Percentiles rank a stretch among this genome's conserved stretches.
Conservation (phyloP, 1,140 invertebrate genomes). For the Rhagoletis pomonella region DNA sequence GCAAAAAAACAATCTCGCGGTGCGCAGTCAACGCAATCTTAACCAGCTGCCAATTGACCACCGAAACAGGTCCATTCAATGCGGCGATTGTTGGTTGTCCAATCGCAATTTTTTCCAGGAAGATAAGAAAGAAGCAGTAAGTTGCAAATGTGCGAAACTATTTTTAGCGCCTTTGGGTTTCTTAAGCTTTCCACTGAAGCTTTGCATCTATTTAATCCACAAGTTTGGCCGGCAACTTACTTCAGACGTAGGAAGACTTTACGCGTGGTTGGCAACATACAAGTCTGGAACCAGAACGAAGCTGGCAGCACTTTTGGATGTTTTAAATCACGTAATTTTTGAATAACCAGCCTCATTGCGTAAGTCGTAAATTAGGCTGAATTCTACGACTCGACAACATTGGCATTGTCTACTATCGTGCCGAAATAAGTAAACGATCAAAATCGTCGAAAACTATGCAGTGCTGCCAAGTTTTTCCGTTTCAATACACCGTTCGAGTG, state of each 20-base stretch:
- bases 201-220: background rate
- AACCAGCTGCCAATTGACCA: slow-evolving; percentile 37
- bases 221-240: background rate
- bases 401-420: no score
- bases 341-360: no score
- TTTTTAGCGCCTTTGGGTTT: slow-evolving; percentile 33
- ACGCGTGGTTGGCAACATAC: slow-evolving; percentile 7
- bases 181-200: background rate
- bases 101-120: background rate
- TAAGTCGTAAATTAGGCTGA: no score
- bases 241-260: background rate
- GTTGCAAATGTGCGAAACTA: slow-evolving; percentile 49
- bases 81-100: slow-evolving; percentile 33
- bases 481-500: no score
- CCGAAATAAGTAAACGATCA: no score
- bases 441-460: no score
- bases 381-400: no score
- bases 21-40: slow-evolving; percentile 42
- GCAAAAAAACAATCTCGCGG: background rate
- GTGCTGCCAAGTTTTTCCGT: no score
- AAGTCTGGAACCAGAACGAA: background rate
- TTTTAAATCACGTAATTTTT: slow-evolving; percentile 25
- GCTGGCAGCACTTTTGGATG: background rate
- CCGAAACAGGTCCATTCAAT: slow-evolving; percentile 45
- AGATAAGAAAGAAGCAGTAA: slow-evolving; percentile 33